phyloP scores from a whole-genome alignment of 2,888 invertebrate genomes.

The Cartodere bifasciata region DNA sequence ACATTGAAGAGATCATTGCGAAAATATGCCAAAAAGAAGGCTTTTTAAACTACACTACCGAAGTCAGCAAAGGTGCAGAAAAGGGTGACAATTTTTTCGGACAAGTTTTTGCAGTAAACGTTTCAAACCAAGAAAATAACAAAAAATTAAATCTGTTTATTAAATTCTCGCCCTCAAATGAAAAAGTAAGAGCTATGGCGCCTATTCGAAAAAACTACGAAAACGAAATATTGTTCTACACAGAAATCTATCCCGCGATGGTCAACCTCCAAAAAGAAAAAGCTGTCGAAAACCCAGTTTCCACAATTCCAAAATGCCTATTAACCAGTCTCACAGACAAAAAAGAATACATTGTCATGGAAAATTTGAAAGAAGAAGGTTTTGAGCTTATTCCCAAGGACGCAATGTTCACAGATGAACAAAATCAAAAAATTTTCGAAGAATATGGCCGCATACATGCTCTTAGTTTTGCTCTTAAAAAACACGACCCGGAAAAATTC shows the following conservation, averaged over 20 bases:
- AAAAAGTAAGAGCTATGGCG: not conserved
- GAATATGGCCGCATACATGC: too few species aligned
- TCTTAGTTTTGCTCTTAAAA: too few species aligned
- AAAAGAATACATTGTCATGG: not conserved
- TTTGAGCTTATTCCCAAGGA: slow-evolving; percentile 11
- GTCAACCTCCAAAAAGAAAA: not conserved
- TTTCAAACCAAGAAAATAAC: not conserved
- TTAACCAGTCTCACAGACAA: not conserved
- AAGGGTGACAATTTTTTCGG: slow-evolving; percentile 2
- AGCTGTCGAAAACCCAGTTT: not conserved
- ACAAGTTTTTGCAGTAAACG: not conserved
- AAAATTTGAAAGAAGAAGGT: not conserved
- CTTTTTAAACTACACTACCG: too few species aligned
- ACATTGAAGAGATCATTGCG: too few species aligned
- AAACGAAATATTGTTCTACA: not conserved
- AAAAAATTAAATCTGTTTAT: not conserved
- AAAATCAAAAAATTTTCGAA: too few species aligned
- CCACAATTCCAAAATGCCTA: not conserved
- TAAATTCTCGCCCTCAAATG: not conserved
- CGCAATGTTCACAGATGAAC: too few species aligned
- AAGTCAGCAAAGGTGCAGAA: not conserved
- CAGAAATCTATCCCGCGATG: not conserved
- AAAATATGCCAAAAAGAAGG: too few species aligned
- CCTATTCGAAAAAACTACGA: slow-evolving; percentile 1
- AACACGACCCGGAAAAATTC: too few species aligned